Percentiles rank a stretch among this genome's conserved stretches.
Evolutionary conservation across 1,140 invertebrate species (phyloP).

Genomic region (Pseudomyrmex dendroicus): DNA sequence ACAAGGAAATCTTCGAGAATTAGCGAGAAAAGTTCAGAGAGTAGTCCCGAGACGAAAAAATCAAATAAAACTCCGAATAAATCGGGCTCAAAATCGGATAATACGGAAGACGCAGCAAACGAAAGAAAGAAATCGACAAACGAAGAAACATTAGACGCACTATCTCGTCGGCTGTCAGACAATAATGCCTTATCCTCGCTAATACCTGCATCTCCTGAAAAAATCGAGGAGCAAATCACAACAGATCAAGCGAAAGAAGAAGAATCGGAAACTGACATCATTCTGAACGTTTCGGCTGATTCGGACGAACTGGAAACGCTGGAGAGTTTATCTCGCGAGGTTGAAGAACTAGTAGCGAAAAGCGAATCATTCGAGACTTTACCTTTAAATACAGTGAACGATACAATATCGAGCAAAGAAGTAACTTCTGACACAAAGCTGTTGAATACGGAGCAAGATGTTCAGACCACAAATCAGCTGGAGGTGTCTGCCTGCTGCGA

Average conservation of each 20-base stretch:
- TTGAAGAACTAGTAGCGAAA: conserved; percentile 74
- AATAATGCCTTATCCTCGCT: background rate
- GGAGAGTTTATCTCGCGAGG: conserved; percentile 79
- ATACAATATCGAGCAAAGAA: background rate
- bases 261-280: background rate
- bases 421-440: background rate
- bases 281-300: background rate
- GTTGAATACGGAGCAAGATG: background rate
- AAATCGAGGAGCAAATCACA: conserved; percentile 12
- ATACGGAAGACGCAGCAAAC: background rate
- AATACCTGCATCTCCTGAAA: background rate
- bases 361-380: conserved; percentile 23
- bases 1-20: conserved; percentile 72
- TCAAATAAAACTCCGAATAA: conserved; percentile 30
- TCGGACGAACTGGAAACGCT: conserved; percentile 77
- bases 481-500: background rate
- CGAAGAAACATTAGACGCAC: background rate
- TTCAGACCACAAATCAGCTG: background rate
- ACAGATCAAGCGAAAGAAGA: background rate
- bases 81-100: conserved; percentile 18
- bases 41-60: conserved; percentile 60
- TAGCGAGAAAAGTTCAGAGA: conserved; percentile 59
- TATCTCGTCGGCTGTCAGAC: background rate
- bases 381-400: background rate
- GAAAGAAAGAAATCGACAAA: background rate